Conservation (phyloP, 1,140 invertebrate genomes). For the Mycetomoellerius zeteki region DNA sequence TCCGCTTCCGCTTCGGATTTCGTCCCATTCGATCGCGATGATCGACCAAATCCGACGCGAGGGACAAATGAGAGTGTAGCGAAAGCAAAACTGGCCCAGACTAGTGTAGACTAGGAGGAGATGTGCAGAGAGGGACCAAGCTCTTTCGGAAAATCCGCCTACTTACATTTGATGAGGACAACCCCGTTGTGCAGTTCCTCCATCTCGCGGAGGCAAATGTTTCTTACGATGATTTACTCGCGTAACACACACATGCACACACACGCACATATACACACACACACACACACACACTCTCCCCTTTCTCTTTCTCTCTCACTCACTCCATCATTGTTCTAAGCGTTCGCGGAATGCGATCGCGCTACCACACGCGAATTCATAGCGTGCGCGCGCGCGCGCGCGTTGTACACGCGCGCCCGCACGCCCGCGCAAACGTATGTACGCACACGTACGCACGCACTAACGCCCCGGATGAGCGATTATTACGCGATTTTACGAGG, state of each 20-base stretch:
- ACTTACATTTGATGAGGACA: conserved; percentile 87
- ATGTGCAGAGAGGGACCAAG: neutral
- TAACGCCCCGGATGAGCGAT: conserved; percentile 10
- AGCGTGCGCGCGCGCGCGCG: neutral
- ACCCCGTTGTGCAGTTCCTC: conserved; percentile 86
- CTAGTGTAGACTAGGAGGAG: too few relatives aligned
- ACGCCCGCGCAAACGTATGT: conserved; percentile 23
- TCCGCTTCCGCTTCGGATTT: neutral
- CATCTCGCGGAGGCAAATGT: conserved; percentile 79
- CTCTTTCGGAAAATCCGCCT: neutral
- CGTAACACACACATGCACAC: neutral
- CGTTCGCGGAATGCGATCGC: conserved; percentile 38
- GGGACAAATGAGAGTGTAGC: too few relatives aligned
- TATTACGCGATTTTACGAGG: conserved; percentile 7
- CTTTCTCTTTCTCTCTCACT: neutral
- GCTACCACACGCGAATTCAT: conserved; percentile 37
- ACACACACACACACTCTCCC: neutral
- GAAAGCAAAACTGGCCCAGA: too few relatives aligned
- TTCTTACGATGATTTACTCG: conserved; percentile 53
- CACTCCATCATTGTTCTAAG: neutral
- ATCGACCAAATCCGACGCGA: neutral
- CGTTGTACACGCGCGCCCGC: neutral
- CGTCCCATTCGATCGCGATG: neutral
- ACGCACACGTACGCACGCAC: neutral
- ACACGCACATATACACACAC: neutral